Evolutionary conservation across 2,113 vertebrate genomes (phyloP).

Genomic region (Syngnathus scovelli): DNA sequence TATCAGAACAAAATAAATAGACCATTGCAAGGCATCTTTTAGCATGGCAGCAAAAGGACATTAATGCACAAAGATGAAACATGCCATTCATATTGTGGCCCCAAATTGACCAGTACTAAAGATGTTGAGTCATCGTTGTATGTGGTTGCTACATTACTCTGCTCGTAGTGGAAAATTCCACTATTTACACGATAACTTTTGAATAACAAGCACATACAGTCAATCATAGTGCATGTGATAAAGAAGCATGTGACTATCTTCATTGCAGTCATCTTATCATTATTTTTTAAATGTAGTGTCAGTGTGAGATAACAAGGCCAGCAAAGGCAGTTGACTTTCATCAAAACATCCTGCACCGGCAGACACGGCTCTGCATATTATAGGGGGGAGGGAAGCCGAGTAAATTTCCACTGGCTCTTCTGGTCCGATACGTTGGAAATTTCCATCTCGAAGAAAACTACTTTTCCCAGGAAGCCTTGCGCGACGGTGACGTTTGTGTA

Average conservation of each 20-base stretch:
- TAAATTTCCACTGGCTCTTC: slow-evolving; percentile 53
- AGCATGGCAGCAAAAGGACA: background rate
- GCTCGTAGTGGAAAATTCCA: slow-evolving; percentile 2
- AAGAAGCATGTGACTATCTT: slow-evolving; percentile 12
- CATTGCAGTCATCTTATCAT: background rate
- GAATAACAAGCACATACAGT: background rate
- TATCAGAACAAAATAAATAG: background rate
- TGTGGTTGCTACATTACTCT: background rate
- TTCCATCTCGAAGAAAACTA: slow-evolving; percentile 56
- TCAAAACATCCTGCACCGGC: slow-evolving; percentile 28
- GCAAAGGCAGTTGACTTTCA: slow-evolving; percentile 21
- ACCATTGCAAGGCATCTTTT: background rate
- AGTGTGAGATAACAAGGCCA: slow-evolving; percentile 12
- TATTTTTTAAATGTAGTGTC: background rate
- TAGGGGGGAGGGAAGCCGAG: slow-evolving; percentile 26
- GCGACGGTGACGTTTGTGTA: background rate
- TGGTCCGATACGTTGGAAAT: slow-evolving; percentile 43
- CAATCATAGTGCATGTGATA: slow-evolving; percentile 1
- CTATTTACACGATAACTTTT: background rate
- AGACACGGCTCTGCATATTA: slow-evolving; percentile 16
- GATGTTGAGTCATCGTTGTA: background rate
- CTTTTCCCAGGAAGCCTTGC: slow-evolving; percentile 56
- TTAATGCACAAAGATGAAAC: background rate
- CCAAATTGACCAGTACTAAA: too few species aligned
- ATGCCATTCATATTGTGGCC: background rate